Evolutionary conservation across 2,888 invertebrate genomes (phyloP).

Genomic region (Drosophila phalerata): DNA sequence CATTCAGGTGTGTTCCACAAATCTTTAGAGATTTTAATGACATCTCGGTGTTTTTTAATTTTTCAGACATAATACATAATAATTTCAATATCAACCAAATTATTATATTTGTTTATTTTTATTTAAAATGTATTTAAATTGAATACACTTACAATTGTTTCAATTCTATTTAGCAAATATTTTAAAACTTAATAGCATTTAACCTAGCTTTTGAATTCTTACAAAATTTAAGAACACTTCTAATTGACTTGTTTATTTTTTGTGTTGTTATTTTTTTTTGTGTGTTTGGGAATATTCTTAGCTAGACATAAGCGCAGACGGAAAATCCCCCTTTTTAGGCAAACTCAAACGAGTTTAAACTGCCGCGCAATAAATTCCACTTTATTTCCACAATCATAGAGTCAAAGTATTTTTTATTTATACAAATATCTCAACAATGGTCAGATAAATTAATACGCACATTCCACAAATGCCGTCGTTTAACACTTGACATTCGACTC

Average conservation of each 20-base stretch:
- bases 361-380: conserved; percentile 26
- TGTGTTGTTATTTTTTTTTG: conserved; percentile 3
- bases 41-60: too few relatives aligned
- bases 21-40: too few relatives aligned
- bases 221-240: neutral
- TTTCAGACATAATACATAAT: too few relatives aligned
- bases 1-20: neutral
- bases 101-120: too few relatives aligned
- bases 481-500: conserved; percentile 36
- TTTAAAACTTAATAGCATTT: too few relatives aligned
- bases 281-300: conserved; percentile 6
- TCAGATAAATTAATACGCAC: conserved; percentile 22
- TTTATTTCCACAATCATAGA: neutral
- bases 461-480: conserved; percentile 25
- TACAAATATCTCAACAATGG: conserved; percentile 4
- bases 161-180: too few relatives aligned
- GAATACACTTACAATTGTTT: too few relatives aligned
- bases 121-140: too few relatives aligned
- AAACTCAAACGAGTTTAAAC: conserved; percentile 22
- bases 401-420: neutral
- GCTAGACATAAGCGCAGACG: neutral
- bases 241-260: neutral
- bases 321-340: conserved; percentile 6
- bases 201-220: too few relatives aligned
- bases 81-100: too few relatives aligned